Evolutionary conservation across 2,888 invertebrate genomes (phyloP), one percentile per base, ranked within the genome.

Genomic region (Xanthostigma xanthostigma): DNA sequence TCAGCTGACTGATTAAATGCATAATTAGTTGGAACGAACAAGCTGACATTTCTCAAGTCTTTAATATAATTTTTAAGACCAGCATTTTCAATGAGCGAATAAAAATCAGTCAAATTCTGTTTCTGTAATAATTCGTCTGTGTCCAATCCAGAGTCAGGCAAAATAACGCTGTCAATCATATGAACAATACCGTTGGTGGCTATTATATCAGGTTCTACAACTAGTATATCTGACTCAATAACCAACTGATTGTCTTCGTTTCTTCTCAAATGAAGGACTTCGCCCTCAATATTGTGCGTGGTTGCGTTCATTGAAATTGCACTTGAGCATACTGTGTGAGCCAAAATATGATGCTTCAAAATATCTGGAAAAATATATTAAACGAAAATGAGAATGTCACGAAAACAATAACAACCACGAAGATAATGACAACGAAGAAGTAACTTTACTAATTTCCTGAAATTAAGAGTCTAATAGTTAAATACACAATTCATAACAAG

Each of bases 141-240:
- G 49, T 64, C 62, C 17, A 65, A 53, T 33, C 67, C 74, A 17
- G 75, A 73, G 52, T 79, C 74, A 1, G 82, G 81, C 46, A 81
- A 71, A 41, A 84, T 60, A 33, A 84, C 72, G 3, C 73, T 71
- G 57, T 84, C 81, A 53, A 84, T 73, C 34, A 79, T 68, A 61
- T 84, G 81, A 34, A 85, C 60, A 2, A 84, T 81, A n/a, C 84
- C 85, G 63, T 85, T 83, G 2, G 76, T 79, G 10, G 75, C 81
- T 64, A 84, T 73, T 35, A 77, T 66, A 60, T 84, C 84, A 4
- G 68, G 62, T 49, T 71, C 72, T 8, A 72, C 61, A 33, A 81
- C 70, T 59, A 75, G 74, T 1, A 76, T 75, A 44, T 71, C 69
- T 12, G 75, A 72, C 55, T 76, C 75, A 33, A 81, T 71, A 38